Percentiles rank a stretch among this genome's conserved stretches.
These are phyloP conservation scores for Hyperoplus immaculatus DNA, from an alignment of 2,797 vertebrate genomes.

Conservation along the genomic window DNA sequence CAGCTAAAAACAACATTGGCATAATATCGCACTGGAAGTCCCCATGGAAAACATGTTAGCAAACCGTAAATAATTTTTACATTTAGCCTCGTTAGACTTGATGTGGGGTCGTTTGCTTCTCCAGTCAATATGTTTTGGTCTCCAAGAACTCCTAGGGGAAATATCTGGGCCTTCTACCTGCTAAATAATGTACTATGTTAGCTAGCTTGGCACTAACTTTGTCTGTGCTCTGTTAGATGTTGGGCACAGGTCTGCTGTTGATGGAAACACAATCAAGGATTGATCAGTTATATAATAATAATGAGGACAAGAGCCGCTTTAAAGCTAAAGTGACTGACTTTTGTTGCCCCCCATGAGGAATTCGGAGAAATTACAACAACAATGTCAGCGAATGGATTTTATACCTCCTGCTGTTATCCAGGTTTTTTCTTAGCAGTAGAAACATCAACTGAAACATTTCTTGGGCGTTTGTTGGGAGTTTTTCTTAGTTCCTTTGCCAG, in stretches of 20 bases:
- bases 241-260: background rate
- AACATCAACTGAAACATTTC: too few relatives aligned
- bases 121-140: background rate
- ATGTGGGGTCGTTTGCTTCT: background rate
- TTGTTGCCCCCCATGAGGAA: too few relatives aligned
- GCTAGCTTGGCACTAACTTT: background rate
- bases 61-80: background rate
- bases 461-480: too few relatives aligned
- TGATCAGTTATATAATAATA: background rate
- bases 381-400: too few relatives aligned
- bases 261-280: background rate
- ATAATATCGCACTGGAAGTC: conserved; percentile 13
- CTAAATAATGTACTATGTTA: background rate
- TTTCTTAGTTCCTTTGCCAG: too few relatives aligned
- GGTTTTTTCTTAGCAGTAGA: too few relatives aligned
- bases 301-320: background rate
- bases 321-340: too few relatives aligned
- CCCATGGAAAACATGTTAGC: background rate
- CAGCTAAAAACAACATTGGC: background rate
- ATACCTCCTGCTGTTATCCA: too few relatives aligned
- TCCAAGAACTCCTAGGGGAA: background rate
- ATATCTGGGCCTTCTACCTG: background rate
- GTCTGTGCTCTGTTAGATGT: background rate
- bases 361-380: too few relatives aligned
- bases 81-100: conserved; percentile 1